phyloP scores from a whole-genome alignment of 2,113 vertebrate species.

The Polypterus bichir region DNA sequence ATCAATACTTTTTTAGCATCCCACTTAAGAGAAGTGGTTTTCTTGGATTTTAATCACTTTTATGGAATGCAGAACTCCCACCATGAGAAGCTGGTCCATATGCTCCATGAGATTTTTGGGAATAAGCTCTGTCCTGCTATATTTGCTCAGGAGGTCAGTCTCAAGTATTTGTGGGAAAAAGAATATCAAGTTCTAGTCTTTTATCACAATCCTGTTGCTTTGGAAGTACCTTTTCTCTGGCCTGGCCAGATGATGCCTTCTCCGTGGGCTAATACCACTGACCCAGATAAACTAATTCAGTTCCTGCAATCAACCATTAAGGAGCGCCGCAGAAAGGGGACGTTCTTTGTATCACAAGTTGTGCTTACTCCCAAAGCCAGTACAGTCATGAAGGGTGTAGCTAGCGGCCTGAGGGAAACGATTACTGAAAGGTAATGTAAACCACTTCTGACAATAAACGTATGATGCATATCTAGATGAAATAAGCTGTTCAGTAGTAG shows the following conservation, averaged over 20 bases:
- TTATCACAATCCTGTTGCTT: constrained; percentile 89
- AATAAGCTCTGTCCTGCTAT: constrained; percentile 89
- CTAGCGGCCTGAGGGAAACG: constrained; percentile 90
- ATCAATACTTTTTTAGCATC: constrained; percentile 75
- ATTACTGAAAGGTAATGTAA: constrained; percentile 77
- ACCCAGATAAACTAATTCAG: constrained; percentile 88
- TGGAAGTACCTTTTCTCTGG: constrained; percentile 91
- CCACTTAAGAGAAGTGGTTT: constrained; percentile 79
- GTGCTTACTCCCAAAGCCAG: constrained; percentile 94
- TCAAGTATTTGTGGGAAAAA: constrained; percentile 93
- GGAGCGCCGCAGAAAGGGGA: constrained; percentile 88
- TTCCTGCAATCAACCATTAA: constrained; percentile 86
- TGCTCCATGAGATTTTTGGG: constrained; percentile 84
- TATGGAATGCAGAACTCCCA: constrained; percentile 94
- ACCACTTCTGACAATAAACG: too few species aligned
- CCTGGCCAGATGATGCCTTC: constrained; percentile 97
- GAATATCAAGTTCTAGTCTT: constrained; percentile 91
- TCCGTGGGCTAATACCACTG: constrained; percentile 93
- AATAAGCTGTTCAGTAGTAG: too few species aligned
- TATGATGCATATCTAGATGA: too few species aligned
- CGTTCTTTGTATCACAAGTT: constrained; percentile 94
- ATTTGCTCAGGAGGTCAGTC: constrained; percentile 87
- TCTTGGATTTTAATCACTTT: constrained; percentile 98
- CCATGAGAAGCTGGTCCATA: constrained; percentile 90
- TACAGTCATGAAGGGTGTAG: constrained; percentile 89